phyloP scores from a whole-genome alignment of 92 coral and sea anemone genomes.

The Paragorgia papillata region DNA sequence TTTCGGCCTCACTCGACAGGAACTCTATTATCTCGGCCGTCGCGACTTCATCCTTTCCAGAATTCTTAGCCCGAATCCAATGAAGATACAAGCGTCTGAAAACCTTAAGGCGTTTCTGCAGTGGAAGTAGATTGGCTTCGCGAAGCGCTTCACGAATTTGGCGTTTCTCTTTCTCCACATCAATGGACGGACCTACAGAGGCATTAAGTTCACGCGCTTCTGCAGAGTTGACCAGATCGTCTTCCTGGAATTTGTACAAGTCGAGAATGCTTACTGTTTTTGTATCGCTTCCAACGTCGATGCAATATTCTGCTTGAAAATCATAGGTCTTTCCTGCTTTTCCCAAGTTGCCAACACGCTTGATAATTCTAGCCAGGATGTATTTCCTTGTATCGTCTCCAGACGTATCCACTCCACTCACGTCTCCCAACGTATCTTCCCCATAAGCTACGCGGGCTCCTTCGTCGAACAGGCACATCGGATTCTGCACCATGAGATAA shows the following conservation, averaged over 20 bases:
- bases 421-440: neutral
- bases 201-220: conserved; percentile 18
- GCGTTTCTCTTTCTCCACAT: conserved; percentile 53
- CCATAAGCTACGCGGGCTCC: conserved; percentile 27
- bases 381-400: neutral
- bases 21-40: conserved; percentile 87
- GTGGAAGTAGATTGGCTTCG: conserved; percentile 86
- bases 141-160: conserved; percentile 81
- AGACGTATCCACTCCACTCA: neutral
- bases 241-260: conserved; percentile 80
- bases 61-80: conserved; percentile 94
- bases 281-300: conserved; percentile 81
- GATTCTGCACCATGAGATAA: conserved; percentile 60
- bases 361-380: conserved; percentile 30
- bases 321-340: conserved; percentile 36
- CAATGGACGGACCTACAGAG: conserved; percentile 3
- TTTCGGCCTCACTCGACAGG: conserved; percentile 83
- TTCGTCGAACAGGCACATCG: conserved; percentile 26
- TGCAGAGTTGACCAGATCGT: conserved; percentile 50
- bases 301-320: conserved; percentile 83
- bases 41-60: conserved; percentile 77
- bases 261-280: conserved; percentile 90
- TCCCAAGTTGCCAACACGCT: conserved; percentile 1
- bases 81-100: conserved; percentile 80
- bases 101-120: conserved; percentile 81